Conservation (phyloP, 2,113 vertebrate genomes). For the Mobula hypostoma region DNA sequence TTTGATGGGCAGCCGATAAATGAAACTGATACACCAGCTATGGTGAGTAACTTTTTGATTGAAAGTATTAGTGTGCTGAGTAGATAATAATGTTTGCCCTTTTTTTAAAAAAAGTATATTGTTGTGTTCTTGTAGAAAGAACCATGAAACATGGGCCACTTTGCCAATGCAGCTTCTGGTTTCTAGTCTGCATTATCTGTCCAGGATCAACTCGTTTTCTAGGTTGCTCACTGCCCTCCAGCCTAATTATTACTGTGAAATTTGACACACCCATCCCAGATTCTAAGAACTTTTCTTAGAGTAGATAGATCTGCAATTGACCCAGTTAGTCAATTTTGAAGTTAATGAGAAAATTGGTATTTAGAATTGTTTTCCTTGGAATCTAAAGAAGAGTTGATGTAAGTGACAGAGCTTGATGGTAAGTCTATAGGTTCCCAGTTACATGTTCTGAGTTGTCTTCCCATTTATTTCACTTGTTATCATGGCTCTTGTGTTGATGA, state of each 20-base stretch:
- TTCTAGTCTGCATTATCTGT: neutral
- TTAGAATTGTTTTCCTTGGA: neutral
- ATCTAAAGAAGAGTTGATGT: neutral
- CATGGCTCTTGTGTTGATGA: neutral
- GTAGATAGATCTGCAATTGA: neutral
- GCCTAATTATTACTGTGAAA: neutral
- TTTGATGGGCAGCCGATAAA: slow-evolving; percentile 98
- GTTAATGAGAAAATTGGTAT: neutral
- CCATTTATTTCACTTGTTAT: neutral
- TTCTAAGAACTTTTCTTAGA: neutral
- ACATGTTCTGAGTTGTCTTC: neutral
- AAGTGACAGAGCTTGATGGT: neutral
- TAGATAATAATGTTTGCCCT: neutral
- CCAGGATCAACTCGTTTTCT: neutral
- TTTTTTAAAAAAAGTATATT: no score
- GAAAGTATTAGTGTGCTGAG: neutral
- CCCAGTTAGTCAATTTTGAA: neutral
- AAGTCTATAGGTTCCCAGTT: no score
- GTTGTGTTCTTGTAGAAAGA: neutral
- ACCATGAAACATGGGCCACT: neutral
- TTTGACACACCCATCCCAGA: neutral
- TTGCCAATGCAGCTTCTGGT: neutral
- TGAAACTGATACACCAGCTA: slow-evolving; percentile 94
- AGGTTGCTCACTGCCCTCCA: neutral
- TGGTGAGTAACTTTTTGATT: slow-evolving; percentile 63